These are phyloP conservation scores for Drosophila emarginata DNA, from an alignment of 2,888 invertebrate species.

Conservation along the genomic window DNA sequence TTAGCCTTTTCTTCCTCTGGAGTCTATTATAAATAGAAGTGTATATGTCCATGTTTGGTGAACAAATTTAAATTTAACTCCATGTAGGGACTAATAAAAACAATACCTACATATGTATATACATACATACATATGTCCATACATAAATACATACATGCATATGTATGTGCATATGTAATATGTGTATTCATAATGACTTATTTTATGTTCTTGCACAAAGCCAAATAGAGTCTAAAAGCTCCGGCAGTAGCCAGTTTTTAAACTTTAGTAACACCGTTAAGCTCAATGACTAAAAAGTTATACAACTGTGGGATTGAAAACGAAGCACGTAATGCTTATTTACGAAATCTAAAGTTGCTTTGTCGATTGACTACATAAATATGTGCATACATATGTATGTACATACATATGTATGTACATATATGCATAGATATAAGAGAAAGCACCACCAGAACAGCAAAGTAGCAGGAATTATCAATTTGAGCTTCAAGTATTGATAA, in stretches of 20 bases:
- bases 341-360: conserved; percentile 38
- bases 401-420: not conserved
- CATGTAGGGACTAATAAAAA: no score
- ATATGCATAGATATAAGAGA: no score
- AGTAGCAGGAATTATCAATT: not conserved
- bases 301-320: conserved; percentile 24
- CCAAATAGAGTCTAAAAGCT: not conserved
- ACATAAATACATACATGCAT: not conserved
- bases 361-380: no score
- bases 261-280: not conserved
- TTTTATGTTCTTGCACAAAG: not conserved
- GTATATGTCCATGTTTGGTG: not conserved
- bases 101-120: not conserved
- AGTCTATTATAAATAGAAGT: not conserved
- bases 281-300: not conserved
- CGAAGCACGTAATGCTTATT: conserved; percentile 30
- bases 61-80: not conserved
- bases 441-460: not conserved
- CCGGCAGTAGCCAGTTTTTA: not conserved
- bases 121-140: not conserved
- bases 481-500: not conserved
- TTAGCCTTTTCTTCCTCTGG: no score
- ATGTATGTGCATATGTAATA: not conserved
- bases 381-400: conserved; percentile 34
- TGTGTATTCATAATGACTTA: not conserved